Evolutionary conservation across 2,113 vertebrate genomes (phyloP), one percentile per base, ranked within the genome.

Genomic region (Grammomys dolichurus): DNA sequence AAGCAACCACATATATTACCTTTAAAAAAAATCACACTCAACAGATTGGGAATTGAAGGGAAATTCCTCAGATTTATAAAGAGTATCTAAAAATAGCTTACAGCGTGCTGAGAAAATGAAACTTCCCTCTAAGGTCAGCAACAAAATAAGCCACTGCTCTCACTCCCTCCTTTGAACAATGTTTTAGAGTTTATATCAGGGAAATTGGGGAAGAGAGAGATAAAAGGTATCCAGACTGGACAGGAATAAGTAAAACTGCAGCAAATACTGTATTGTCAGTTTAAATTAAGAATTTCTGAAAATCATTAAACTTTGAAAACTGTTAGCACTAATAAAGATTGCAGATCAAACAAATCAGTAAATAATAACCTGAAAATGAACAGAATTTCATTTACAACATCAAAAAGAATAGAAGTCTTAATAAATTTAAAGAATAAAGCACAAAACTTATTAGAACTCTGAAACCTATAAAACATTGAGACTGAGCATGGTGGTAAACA

Each of bases 281-380:
- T 69, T 65, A 87, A 87, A 46, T 43, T 73, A 87, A 54, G 73
- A 36, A 73, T 72, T 67, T n/a, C 20, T 91, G 63, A 87, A 87
- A 91, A 70, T 26, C 33, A 11, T 70, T 72, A 90, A 22, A 91
- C n/a, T 28, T 84, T 43, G 54, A 58, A 58, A 84, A 84, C n/a
- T 84, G n/a, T 85, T 85, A 28, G 16, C 8, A 20, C 65, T 95
- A 54, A 60, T 77, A 95, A 95, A 91, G 65, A 48, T 63, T 87
- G 26, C 56, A 54, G 56, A 43, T 43, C 81, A 81, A 17, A 81
- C 26, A 67, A 67, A 81, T 87, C 54, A 54, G 0, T 33, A 87
- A 70, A 28, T 75, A 88, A 7, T 40, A 88, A 43, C 75, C 85
- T 81, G 31, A 88, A 88, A 65, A 75, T 92, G 24, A 88, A 82